These are phyloP conservation scores for Tenthredo notha DNA, from an alignment of 2,888 invertebrate genomes.

Conservation along the genomic window DNA sequence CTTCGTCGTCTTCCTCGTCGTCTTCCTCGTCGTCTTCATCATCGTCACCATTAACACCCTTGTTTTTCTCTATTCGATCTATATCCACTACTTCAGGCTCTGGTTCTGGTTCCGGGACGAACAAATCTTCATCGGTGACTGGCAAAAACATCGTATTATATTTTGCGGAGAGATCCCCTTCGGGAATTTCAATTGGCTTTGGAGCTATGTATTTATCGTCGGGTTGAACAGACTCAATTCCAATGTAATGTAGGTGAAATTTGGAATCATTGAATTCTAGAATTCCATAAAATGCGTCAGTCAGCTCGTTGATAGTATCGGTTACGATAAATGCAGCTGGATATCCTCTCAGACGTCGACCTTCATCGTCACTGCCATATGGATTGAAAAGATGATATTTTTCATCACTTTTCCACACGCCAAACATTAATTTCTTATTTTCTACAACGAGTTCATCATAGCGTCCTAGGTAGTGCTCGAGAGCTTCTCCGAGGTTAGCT, in stretches of 20 bases:
- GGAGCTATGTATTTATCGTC: slow-evolving; percentile 61
- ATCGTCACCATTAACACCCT: slow-evolving; percentile 48
- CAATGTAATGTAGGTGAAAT: slow-evolving; percentile 69
- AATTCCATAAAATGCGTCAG: slow-evolving; percentile 67
- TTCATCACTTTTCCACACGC: slow-evolving; percentile 67
- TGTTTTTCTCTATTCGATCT: not conserved
- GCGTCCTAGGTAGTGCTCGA: slow-evolving; percentile 69
- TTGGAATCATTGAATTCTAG: slow-evolving; percentile 69
- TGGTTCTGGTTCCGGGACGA: slow-evolving; percentile 53
- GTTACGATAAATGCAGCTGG: slow-evolving; percentile 68
- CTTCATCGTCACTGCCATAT: slow-evolving; percentile 71
- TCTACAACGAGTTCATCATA: slow-evolving; percentile 70
- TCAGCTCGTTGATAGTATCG: slow-evolving; percentile 67
- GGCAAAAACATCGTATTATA: slow-evolving; percentile 70
- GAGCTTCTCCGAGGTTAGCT: slow-evolving; percentile 72
- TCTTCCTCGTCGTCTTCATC: slow-evolving; percentile 51
- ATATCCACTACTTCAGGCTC: slow-evolving; percentile 5
- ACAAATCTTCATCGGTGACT: slow-evolving; percentile 70
- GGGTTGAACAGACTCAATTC: slow-evolving; percentile 65
- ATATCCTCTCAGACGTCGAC: slow-evolving; percentile 67
- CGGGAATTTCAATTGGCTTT: slow-evolving; percentile 58
- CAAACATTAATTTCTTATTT: slow-evolving; percentile 69
- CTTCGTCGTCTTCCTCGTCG: slow-evolving; percentile 36
- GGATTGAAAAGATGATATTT: slow-evolving; percentile 72
- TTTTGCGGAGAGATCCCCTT: slow-evolving; percentile 57